Base-by-base conservation (phyloP, 2,113 vertebrate genomes). In the Cochlearius cochlearius region DNA sequence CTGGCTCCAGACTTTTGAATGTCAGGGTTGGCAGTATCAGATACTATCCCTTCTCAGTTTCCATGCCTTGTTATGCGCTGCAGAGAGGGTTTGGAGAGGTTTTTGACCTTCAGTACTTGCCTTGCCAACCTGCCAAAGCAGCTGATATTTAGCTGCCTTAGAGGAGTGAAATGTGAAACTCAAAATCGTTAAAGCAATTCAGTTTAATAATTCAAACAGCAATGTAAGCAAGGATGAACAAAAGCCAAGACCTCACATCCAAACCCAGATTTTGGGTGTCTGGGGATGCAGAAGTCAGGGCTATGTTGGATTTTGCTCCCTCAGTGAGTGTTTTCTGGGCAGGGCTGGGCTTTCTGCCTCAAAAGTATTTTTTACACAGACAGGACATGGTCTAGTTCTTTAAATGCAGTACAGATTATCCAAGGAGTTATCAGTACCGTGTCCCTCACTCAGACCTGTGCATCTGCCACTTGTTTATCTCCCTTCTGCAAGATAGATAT, bases 41-140 rank as follows among this genome's bases (percentile, higher is more conserved):
- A 11, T 36, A 27, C 6, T 10, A 23, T 22, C 21, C 13, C 14
- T 79, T 66, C 53, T 68, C 43, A 75, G 5, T 59, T 89, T 81
- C 25, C 52, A 11, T 1, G 3, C 29, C 21, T 86, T 7, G 4
- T 60, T 66, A 45, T n/a, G 18, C 0, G 2, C 11, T 39, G 36
- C 27, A 34, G 43, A 52, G 47, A 32, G 27, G 17, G 5, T 38
- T 22, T 78, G 76, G 29, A 38, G 34, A 49, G 10, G 4, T 39
- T 15, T 83, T 93, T 76, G 43, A 52, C 47, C n/a, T 85, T 75
- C 80, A 87, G 1, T 59, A 7, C 29, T 85, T 82, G 47, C 34
- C 58, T 49, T 59, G 22, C 36, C 11, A 7, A 59, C 32, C 20
- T 41, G 15, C 32, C 5, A 12, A 74, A 84, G 34, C 58, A 83